Conservation (phyloP, 2,888 invertebrate species). For the Meandrusa payeni region DNA sequence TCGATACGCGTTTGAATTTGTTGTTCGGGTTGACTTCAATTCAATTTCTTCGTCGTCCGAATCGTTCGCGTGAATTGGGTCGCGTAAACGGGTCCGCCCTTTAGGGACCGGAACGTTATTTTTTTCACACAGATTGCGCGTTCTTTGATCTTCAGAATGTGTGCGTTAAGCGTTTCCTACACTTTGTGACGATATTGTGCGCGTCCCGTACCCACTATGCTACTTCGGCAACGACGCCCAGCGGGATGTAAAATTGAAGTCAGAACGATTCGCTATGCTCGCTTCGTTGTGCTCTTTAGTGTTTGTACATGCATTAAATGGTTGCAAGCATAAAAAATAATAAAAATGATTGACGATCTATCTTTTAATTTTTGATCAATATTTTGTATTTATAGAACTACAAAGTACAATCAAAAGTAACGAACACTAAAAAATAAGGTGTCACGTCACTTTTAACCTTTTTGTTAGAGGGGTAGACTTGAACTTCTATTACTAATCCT, state of each 20-base stretch:
- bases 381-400: too few species aligned
- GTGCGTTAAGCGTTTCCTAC: constrained; percentile 77
- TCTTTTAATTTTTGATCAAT: background rate
- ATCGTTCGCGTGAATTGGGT: constrained; percentile 78
- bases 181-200: constrained; percentile 67
- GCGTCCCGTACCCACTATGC: constrained; percentile 54
- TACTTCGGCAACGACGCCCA: constrained; percentile 61
- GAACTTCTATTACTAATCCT: too few species aligned
- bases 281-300: constrained; percentile 36
- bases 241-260: constrained; percentile 69
- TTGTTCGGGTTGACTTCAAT: constrained; percentile 74
- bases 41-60: constrained; percentile 76
- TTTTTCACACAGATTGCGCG: constrained; percentile 79
- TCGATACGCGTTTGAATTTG: constrained; percentile 80
- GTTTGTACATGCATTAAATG: constrained; percentile 6
- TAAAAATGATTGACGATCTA: background rate
- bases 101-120: constrained; percentile 78
- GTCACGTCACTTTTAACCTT: too few species aligned
- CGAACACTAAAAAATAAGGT: too few species aligned
- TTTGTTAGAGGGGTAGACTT: too few species aligned
- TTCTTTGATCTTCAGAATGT: constrained; percentile 76
- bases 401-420: too few species aligned
- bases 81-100: constrained; percentile 80
- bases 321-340: background rate
- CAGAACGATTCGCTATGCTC: constrained; percentile 58